Evolutionary conservation across 2,888 invertebrate species (phyloP), one percentile per base, ranked within the genome.

Genomic region (Acronicta leporina): DNA sequence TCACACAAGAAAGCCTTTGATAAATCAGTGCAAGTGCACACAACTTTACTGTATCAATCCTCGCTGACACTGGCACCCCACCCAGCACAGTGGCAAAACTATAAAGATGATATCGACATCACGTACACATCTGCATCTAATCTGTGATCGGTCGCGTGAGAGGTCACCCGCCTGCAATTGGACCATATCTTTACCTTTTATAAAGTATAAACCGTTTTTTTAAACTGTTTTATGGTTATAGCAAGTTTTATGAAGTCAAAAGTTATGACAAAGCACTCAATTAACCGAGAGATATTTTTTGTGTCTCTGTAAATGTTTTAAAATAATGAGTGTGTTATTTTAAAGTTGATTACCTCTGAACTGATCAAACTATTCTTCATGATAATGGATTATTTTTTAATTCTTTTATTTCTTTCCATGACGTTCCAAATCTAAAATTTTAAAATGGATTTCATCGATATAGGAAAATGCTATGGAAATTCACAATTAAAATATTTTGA

Each of bases 121-220:
- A 89, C 89, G 89, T 89, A 78, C 77, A 53, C 62, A 87, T 87
- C 82, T 78, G 65, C 77, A 87, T 87, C 86, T 85, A 76, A 89
- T 87, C 86, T 75, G 48, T 56, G 73, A 82, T 83, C 83, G 68
- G 73, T 62, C 48, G 70, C 76, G 77, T 70, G 74, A 80, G 73
- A 76, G 82, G 82, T 83, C 80, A 76, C 79, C 82, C 79, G 81
- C 81, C 44, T 69, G 70, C 83, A 73, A 68, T 79, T 56, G 68
- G 57, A 67, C 76, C 71, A 57, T 71, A 73, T 63, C 81, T 83
- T 79, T 79, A 75, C 62, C 13, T 77, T 70, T 74, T 73, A 73
- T 69, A 43, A 54, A 20, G n/a, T 0, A 41, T 42, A 48, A 43
- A 20, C 30, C 44, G 6, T 59, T 73, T 52, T n/a, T 66, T 67